Conservation (phyloP, 2,113 vertebrate genomes). For the Peromyscus polionotus region DNA sequence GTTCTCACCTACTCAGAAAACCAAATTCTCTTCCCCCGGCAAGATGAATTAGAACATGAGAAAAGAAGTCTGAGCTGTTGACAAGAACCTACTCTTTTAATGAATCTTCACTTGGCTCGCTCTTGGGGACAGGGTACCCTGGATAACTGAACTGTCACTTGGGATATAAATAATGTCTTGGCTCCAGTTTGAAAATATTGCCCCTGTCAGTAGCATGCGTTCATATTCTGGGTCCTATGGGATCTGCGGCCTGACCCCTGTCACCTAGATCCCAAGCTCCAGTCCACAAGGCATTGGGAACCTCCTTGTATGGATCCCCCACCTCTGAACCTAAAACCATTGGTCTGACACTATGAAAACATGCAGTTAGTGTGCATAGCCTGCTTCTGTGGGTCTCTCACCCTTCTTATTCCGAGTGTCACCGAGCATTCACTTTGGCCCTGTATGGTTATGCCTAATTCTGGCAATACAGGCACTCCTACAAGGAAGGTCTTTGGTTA, state of each 20-base stretch:
- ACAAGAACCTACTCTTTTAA: neutral
- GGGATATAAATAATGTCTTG: neutral
- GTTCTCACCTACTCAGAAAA: neutral
- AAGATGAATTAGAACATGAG: neutral
- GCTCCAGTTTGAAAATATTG: constrained; percentile 47
- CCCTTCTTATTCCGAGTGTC: neutral
- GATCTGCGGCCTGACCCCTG: neutral
- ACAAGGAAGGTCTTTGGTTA: neutral
- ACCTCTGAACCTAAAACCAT: neutral
- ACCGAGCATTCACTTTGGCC: neutral
- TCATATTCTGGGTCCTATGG: constrained; percentile 17
- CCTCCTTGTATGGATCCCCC: neutral
- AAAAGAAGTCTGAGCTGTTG: neutral
- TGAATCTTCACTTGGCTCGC: neutral
- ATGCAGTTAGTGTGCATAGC: neutral
- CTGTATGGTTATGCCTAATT: neutral
- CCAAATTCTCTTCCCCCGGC: neutral
- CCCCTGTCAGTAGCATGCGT: neutral
- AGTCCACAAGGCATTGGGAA: neutral
- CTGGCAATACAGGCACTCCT: neutral
- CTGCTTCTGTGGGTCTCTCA: neutral
- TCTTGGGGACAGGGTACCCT: neutral
- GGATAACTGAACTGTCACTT: neutral
- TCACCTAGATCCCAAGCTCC: neutral
- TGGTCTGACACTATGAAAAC: neutral